Evolutionary conservation across 2,888 invertebrate genomes (phyloP), one percentile per base, ranked within the genome.

Genomic region (Cephalotes varians): DNA sequence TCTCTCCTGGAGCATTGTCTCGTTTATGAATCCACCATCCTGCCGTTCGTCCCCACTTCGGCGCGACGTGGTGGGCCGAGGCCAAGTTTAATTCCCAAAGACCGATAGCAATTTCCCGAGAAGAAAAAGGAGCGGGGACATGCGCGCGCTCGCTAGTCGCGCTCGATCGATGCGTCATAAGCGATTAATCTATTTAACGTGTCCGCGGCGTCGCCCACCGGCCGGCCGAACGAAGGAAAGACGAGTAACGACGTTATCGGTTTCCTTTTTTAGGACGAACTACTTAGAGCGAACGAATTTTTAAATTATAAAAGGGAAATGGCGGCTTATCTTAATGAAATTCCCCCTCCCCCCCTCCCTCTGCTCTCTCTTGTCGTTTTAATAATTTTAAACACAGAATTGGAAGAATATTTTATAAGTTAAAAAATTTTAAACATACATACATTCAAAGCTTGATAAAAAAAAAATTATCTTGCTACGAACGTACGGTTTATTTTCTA

Each of bases 21-120:
- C 88, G 86, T 89, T 60, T 87, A 85, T 87, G 83, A 84, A 73
- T 80, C 81, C 79, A 62, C 58, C 83, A 44, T 76, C 60, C 58
- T 58, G 40, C 56, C 54, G 69, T 21, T 40, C 51, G 54, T 56
- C 44, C 72, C 79, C 71, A 51, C 44, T 72, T 74, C 47, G 79
- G 73, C 56, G 85, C 47, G 81, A 84, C 83, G 88, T 40, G 86
- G 84, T 85, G 85, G 86, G 88, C 84, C 85, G 85, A 90, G 81
- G 85, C 86, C 86, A 88, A 85, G 87, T 88, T 90, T 89, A 89
- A 90, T 89, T 89, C 88, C 90, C 89, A 89, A 89, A 89, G 77
- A 71, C 88, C 87, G 89, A 89, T 85, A 86, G 87, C 86, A 88
- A 90, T 90, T 88, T 88, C 84, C 87, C 85, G 67, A 47, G 49